Evolutionary conservation across 2,797 vertebrate genomes (phyloP), one percentile per base, ranked within the genome.

Genomic region (Rhinichthys osculus): DNA sequence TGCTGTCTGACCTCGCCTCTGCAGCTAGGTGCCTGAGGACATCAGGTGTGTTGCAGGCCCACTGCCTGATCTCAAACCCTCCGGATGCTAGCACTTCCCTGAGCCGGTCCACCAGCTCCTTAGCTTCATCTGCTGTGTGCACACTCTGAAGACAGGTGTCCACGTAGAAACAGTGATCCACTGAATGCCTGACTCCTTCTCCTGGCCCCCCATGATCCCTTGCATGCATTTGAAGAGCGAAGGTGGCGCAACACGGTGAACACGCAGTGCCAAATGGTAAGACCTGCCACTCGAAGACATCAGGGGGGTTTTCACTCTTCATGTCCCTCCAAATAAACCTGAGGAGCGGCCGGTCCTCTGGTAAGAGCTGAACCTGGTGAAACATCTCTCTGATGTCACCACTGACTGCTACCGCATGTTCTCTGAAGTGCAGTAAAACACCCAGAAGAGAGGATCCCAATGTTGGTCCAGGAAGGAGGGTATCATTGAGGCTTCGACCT

Each of bases 351-450:
- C 47, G 33, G 6, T 87, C 81, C 14, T 66, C 64, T 3, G 88
- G 79, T 4, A 88, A 76, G 23, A 88, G 81, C 0, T 62, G 4
- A 1, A 82, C 44, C 10, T 88, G 80, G 35, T 88, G 81, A 7
- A 90, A 87, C 86, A 89, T 89, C 1, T 21, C 33, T 0, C 42
- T n/a, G 0, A 89, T 87, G 35, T 88, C 88, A 35, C 76, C 80
- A 42, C 84, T 83, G 5, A 89, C 64, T 13, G 81, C 81, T 1
- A 87, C 1, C 0, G 3, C 54, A 23, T 10, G 54, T 9, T 57
- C 54, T 3, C 54, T 57, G 3, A 57, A 57, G 21, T 8, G 54
- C 54, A 23, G 54, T 4, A 23, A 2, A 23, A 57, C 8, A 0
- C 21, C 57, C 0, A 81, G 57, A 8, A 83, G 33, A 16, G 64